Percentiles rank a stretch among this genome's conserved stretches.
phyloP scores from a whole-genome alignment of 2,888 invertebrate species.

The Philonicus albiceps region DNA sequence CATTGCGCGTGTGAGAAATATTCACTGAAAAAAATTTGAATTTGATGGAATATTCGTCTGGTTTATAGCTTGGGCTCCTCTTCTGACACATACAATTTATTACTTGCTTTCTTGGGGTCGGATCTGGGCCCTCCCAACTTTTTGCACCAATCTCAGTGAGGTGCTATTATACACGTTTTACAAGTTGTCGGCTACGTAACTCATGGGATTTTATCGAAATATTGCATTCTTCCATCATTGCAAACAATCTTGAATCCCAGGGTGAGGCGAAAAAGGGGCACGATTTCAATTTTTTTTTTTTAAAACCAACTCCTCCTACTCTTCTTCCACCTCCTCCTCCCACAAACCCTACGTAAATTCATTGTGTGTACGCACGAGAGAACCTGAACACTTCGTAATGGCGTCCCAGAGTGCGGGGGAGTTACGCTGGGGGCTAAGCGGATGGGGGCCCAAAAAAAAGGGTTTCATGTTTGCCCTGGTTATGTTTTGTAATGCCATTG shows the following conservation, averaged over 20 bases:
- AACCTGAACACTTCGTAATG: slow-evolving; percentile 2
- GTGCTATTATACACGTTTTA: not conserved
- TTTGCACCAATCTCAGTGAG: not conserved
- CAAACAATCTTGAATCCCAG: not conserved
- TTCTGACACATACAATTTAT: not conserved
- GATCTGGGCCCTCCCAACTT: not conserved
- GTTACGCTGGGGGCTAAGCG: not conserved
- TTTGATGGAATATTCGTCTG: not conserved
- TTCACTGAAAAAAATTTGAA: not conserved
- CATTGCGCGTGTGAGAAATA: slow-evolving; percentile 4
- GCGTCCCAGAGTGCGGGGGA: not conserved
- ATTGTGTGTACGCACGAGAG: not conserved
- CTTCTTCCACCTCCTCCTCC: not conserved
- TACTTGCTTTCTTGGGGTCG: too few species aligned
- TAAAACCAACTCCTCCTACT: not conserved
- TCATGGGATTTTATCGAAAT: not conserved
- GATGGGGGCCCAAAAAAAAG: not conserved
- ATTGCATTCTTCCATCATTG: slow-evolving; percentile 14
- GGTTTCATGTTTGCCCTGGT: not conserved
- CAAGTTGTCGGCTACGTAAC: not conserved
- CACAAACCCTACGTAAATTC: not conserved
- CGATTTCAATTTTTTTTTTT: slow-evolving; percentile 13
- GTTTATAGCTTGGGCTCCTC: not conserved
- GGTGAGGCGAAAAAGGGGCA: not conserved
- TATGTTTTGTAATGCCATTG: not conserved